phyloP scores from a whole-genome alignment of 2,888 invertebrate genomes.

The Drymonia ruficornis region DNA sequence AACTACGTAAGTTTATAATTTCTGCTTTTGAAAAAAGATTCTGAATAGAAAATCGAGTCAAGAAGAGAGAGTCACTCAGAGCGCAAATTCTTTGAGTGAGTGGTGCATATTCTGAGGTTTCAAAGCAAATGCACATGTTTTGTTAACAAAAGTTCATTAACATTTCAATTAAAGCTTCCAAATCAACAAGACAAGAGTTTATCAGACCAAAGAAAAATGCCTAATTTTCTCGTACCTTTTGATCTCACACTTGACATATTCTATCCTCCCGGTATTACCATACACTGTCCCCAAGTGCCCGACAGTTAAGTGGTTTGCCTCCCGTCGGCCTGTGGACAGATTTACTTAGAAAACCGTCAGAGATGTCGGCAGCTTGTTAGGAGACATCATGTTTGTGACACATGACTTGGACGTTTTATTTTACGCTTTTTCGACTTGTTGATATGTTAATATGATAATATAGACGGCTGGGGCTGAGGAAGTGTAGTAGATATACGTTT shows the following conservation, averaged over 20 bases:
- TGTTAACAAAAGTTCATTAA: too few relatives aligned
- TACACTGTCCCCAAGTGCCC: background rate
- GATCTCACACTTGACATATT: background rate
- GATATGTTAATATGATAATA: conserved; percentile 10
- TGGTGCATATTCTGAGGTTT: too few relatives aligned
- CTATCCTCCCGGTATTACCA: background rate
- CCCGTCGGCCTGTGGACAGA: conserved; percentile 29
- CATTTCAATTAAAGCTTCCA: too few relatives aligned
- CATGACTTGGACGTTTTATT: conserved; percentile 10
- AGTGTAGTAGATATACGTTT: background rate
- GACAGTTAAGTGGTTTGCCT: conserved; percentile 2
- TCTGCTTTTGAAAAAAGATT: too few relatives aligned
- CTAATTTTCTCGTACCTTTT: background rate
- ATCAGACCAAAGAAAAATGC: too few relatives aligned
- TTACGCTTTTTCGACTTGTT: conserved; percentile 9
- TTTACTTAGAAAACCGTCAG: conserved; percentile 36
- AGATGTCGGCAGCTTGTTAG: conserved; percentile 35
- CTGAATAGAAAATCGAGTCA: too few relatives aligned
- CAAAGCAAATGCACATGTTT: too few relatives aligned
- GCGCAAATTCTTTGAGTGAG: too few relatives aligned
- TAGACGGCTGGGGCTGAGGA: background rate
- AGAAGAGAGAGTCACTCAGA: too few relatives aligned
- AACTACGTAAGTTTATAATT: too few relatives aligned
- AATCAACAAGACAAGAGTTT: too few relatives aligned
- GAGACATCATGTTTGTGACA: conserved; percentile 17